These are phyloP conservation scores for Nothocercus julius DNA, from an alignment of 2,113 vertebrate species.

Conservation along the genomic window DNA sequence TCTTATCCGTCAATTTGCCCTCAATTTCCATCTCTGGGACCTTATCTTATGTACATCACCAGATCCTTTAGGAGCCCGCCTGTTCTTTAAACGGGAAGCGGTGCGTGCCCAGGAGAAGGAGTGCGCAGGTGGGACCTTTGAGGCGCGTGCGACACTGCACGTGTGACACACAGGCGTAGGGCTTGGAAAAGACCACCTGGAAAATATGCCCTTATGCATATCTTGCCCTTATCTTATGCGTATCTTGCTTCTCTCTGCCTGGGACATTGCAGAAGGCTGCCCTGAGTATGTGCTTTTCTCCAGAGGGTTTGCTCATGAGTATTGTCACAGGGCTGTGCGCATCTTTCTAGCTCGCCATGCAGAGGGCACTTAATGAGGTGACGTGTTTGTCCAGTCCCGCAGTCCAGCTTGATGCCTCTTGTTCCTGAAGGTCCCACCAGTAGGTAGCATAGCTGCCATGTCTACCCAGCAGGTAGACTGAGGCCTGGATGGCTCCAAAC, in stretches of 20 bases:
- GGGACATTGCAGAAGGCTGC: neutral
- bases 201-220: fast-evolving
- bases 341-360: neutral
- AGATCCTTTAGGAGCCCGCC: neutral
- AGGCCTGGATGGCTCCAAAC: neutral
- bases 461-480: neutral
- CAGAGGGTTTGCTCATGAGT: fast-evolving
- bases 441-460: no score
- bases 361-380: neutral
- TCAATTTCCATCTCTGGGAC: neutral
- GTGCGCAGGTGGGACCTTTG: neutral
- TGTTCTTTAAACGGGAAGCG: neutral
- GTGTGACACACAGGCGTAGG: fast-evolving
- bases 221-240: fast-evolving
- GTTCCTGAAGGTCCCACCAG: neutral
- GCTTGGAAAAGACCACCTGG: neutral
- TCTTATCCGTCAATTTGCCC: neutral
- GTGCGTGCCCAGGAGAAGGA: neutral
- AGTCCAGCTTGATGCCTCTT: neutral
- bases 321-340: neutral
- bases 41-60: fast-evolving
- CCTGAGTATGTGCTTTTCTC: neutral
- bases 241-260: neutral
- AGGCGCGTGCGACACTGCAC: fast-evolving
- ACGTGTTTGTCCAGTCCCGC: neutral